These are phyloP conservation scores for Amia ocellicauda DNA, from an alignment of 2,113 vertebrate species.

Conservation along the genomic window DNA sequence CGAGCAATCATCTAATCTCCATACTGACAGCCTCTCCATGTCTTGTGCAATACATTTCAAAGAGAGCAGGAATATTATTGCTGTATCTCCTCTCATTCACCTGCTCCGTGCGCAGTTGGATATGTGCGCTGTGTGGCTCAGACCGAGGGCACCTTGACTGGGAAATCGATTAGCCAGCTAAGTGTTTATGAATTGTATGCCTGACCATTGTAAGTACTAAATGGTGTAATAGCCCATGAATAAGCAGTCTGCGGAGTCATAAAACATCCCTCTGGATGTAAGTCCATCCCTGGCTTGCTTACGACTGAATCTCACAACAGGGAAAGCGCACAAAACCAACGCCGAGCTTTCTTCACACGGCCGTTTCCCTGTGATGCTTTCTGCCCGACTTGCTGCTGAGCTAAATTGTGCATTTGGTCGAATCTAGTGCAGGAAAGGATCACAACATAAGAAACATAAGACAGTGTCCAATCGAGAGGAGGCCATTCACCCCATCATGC, in stretches of 20 bases:
- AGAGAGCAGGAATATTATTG: constrained; percentile 63
- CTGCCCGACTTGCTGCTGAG: no score
- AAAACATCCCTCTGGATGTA: constrained; percentile 68
- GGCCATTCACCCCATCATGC: no score
- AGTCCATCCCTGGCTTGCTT: no score
- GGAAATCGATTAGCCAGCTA: constrained; percentile 79
- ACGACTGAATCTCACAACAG: no score
- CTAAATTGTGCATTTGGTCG: no score
- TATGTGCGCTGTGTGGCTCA: constrained; percentile 66
- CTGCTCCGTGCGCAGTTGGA: constrained; percentile 21
- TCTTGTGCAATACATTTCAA: no score
- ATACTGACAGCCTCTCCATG: neutral
- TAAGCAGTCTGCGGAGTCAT: constrained; percentile 74
- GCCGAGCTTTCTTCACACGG: no score
- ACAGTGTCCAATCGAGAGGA: no score
- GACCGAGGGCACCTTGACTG: constrained; percentile 79
- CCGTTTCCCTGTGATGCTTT: no score
- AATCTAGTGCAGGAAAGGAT: no score
- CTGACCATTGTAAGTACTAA: constrained; percentile 78
- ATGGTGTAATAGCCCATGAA: constrained; percentile 76
- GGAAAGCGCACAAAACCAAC: no score
- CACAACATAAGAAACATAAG: no score
- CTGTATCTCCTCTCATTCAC: constrained; percentile 48
- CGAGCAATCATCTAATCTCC: neutral
- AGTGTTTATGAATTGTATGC: constrained; percentile 81